Evolutionary conservation across 1,140 invertebrate species (phyloP).

Genomic region (Tetragonula clypearis): DNA sequence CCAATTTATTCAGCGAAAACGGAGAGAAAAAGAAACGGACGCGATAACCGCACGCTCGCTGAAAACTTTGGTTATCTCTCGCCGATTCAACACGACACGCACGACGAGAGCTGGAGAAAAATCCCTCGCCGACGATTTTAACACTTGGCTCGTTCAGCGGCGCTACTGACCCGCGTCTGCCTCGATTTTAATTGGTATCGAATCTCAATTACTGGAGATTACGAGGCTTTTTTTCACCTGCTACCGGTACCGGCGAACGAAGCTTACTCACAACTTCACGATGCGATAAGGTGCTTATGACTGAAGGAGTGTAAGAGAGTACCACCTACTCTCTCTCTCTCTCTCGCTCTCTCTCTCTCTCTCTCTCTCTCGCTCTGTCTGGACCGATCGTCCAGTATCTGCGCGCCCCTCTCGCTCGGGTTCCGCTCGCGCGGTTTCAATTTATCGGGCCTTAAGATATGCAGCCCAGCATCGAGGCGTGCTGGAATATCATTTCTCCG

Average conservation of each 20-base stretch:
- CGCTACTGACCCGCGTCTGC: slow-evolving; percentile 27
- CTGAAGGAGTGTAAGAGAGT: slow-evolving; percentile 11
- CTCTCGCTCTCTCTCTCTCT: too few relatives aligned
- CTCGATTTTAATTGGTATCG: slow-evolving; percentile 71
- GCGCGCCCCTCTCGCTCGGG: background rate
- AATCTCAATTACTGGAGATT: slow-evolving; percentile 73
- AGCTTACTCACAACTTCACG: slow-evolving; percentile 33
- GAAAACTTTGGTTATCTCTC: slow-evolving; percentile 30
- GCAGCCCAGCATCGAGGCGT: slow-evolving; percentile 40
- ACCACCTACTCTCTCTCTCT: slow-evolving; percentile 14
- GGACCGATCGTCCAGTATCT: background rate
- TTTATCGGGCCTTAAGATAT: slow-evolving; percentile 75
- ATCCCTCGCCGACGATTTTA: slow-evolving; percentile 43
- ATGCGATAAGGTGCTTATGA: slow-evolving; percentile 63
- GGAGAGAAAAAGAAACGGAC: background rate
- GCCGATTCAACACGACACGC: background rate
- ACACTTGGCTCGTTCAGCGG: slow-evolving; percentile 55
- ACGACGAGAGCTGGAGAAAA: slow-evolving; percentile 17
- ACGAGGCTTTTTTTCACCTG: slow-evolving; percentile 62
- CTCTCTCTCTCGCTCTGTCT: background rate
- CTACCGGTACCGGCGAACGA: slow-evolving; percentile 36
- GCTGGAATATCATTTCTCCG: slow-evolving; percentile 66
- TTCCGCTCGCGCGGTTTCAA: slow-evolving; percentile 65
- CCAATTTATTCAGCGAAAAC: slow-evolving; percentile 9
- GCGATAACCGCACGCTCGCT: background rate